Evolutionary conservation across 2,797 vertebrate genomes (phyloP).

Genomic region (Antennarius maculatus): DNA sequence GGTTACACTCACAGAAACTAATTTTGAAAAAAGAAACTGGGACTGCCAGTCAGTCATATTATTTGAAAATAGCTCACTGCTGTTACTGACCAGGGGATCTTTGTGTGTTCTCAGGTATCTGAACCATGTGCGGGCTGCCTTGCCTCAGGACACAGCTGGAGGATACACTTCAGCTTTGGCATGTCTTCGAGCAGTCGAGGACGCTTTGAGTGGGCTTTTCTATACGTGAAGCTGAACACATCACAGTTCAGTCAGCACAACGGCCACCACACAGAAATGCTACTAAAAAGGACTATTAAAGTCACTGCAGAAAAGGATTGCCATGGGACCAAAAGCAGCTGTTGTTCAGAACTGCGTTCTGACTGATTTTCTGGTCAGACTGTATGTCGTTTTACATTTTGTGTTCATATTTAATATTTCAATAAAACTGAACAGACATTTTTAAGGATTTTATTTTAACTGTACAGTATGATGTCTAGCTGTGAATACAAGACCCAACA

Average conservation of each 20-base stretch:
- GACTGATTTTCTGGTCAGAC: constrained; percentile 13
- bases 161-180: constrained; percentile 93
- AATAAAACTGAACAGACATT: constrained; percentile 60
- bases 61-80: constrained; percentile 56
- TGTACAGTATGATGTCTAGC: background rate
- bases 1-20: constrained; percentile 45
- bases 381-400: constrained; percentile 53
- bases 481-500: too few species aligned
- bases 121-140: constrained; percentile 90
- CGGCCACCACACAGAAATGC: constrained; percentile 8
- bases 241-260: constrained; percentile 1
- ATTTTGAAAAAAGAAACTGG: constrained; percentile 38
- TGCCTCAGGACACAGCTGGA: constrained; percentile 93
- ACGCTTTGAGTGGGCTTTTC: constrained; percentile 95
- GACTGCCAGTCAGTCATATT: constrained; percentile 44
- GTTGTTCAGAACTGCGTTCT: constrained; percentile 8
- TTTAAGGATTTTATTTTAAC: constrained; percentile 52
- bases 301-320: background rate
- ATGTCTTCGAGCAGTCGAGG: constrained; percentile 94
- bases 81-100: constrained; percentile 38
- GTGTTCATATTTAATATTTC: constrained; percentile 49
- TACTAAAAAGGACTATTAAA: constrained; percentile 42
- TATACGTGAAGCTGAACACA: constrained; percentile 46
- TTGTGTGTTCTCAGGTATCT: constrained; percentile 87
- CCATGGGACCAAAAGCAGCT: background rate